These are phyloP conservation scores for Catamblyrhynchus diadema DNA, from an alignment of 2,797 vertebrate genomes.

Conservation along the genomic window DNA sequence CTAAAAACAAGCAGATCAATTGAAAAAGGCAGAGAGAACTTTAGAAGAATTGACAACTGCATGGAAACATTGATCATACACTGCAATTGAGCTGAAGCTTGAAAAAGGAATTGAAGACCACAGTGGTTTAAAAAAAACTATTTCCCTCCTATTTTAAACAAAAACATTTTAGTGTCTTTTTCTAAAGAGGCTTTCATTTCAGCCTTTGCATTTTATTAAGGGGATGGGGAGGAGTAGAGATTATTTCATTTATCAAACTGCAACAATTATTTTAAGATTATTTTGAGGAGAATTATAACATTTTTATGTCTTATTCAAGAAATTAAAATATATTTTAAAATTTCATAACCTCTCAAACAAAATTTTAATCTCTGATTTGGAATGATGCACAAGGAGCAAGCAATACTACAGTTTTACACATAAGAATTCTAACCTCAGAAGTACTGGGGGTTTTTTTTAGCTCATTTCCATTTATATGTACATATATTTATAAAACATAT, in stretches of 20 bases:
- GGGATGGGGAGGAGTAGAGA: not conserved
- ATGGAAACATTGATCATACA: not conserved
- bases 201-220: not conserved
- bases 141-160: not conserved
- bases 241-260: not conserved
- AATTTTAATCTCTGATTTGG: not conserved
- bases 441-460: fast-evolving
- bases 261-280: not conserved
- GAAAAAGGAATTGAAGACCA: not conserved
- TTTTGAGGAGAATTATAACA: not conserved
- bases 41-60: not conserved
- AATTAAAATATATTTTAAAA: not conserved
- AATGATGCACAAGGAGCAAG: not conserved
- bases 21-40: not conserved
- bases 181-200: not conserved
- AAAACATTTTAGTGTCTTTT: not conserved
- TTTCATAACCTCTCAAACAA: not conserved
- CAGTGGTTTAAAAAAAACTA: not conserved
- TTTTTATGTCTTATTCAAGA: not conserved
- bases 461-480: not conserved
- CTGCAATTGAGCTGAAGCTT: not conserved
- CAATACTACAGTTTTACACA: not conserved
- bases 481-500: not conserved
- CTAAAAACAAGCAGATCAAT: not conserved
- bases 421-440: not conserved